These are phyloP conservation scores for Hydractinia symbiolongicarpus DNA, from an alignment of 30 jellyfish, hydroid and myxozoan species.

Conservation along the genomic window DNA sequence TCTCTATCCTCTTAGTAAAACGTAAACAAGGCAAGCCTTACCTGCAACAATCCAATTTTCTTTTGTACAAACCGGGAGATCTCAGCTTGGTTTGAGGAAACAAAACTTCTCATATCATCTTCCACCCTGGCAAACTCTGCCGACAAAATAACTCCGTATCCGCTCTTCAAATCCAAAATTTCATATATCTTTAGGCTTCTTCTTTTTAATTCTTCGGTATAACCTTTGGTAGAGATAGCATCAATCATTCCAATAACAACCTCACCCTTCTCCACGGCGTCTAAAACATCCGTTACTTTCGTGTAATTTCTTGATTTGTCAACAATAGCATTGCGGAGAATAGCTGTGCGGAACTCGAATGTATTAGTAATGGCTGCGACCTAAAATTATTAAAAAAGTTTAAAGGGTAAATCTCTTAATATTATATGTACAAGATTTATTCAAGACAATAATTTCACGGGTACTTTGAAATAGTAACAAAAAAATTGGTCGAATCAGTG, in stretches of 20 bases:
- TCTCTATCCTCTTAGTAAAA: too few relatives aligned
- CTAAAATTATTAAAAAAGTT: neutral
- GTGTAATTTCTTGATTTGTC: slow-evolving; percentile 14
- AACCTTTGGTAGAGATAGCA: neutral
- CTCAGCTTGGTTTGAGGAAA: neutral
- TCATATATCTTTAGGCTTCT: neutral
- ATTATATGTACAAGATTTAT: too few relatives aligned
- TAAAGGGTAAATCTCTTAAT: too few relatives aligned
- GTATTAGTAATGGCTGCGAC: slow-evolving; percentile 2
- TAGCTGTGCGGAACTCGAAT: neutral
- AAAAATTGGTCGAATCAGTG: too few relatives aligned
- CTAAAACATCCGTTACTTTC: neutral
- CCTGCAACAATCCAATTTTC: neutral
- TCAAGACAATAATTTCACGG: too few relatives aligned
- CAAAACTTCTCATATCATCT: slow-evolving; percentile 3
- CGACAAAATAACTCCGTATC: slow-evolving; percentile 13
- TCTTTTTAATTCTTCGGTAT: neutral
- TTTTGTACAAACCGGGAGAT: neutral
- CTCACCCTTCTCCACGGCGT: slow-evolving; percentile 1
- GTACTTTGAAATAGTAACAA: too few relatives aligned
- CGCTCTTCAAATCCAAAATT: slow-evolving; percentile 6
- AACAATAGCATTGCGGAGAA: slow-evolving; percentile 2
- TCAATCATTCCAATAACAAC: slow-evolving; percentile 20
- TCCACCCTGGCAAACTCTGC: slow-evolving; percentile 16
- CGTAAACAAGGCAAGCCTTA: neutral